Base-by-base conservation (phyloP, 2,797 vertebrate genomes). In the Halcyon chelicuti region DNA sequence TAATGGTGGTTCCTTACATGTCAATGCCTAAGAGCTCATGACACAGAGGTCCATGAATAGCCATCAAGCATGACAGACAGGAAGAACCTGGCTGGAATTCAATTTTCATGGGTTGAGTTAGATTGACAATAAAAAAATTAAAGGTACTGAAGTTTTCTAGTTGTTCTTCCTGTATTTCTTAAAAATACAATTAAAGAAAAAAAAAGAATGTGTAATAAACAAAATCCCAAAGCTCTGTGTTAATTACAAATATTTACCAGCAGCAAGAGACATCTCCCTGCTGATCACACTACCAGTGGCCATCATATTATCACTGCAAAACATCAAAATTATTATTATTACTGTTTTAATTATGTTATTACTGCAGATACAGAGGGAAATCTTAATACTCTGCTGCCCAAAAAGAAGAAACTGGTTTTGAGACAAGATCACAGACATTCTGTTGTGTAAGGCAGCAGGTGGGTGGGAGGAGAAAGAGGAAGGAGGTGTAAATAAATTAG, bases 321-420 rank as follows among this genome's bases (percentile, higher is more conserved):
- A 63, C 29, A 65, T 26, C 44, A 68, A 35, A 72, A 72, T 78
- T 67, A 74, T 74, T 18, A 40, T 40, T 77, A 86, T 46, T 75
- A 71, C 23, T 76, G 20, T 51, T 94, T 84, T 95, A 90, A 90
- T 96, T 86, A 88, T 54, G 20, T 44, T 76, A 78, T 75, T 91
- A 71, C 29, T 71, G 82, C 55, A 76, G 39, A 73, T 40, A 29
- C 40, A 75, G 26, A 67, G 23, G 23, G 63, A 75, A 93, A 87
- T 73, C 47, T 71, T 81, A 85, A 49, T 74, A 25, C 5, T 86
- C n/a, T 33, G 23, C 65, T 33, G 23, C 28, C 54, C 5, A 39
- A 90, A 80, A 84, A 42, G 47, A 76, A 61, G 21, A 63, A 73
- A 74, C 2, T 37, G 47, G 39, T 67, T 88, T 73, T 91, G 25